Base-by-base conservation (phyloP, 2,797 vertebrate genomes). In the Apogon hyalosoma region DNA sequence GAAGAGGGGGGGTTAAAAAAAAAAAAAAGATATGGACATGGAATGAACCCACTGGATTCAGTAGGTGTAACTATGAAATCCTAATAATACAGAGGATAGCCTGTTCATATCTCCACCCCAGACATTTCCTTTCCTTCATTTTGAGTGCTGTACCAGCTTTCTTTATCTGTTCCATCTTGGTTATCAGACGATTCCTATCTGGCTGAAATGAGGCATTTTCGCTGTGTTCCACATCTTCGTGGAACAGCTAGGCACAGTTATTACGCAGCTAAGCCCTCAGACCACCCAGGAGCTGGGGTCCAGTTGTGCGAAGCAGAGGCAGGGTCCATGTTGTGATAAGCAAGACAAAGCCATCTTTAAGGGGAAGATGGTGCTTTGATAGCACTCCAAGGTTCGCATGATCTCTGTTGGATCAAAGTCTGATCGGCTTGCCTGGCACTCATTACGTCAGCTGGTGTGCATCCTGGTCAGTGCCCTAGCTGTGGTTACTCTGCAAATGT, bases 201-300 rank as follows among this genome's bases (percentile, higher is more conserved):
- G 75, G 62, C 71, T 88, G 84, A 92, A 92, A 92, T 90, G 80
- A 90, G 72, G 83, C 86, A 75, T 92, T 92, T 64, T 74, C 71
- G 15, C 73, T 77, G 59, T 83, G 83, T 87, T 93, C 80, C 82
- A 77, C 69, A 53, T 85, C 85, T 88, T 91, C 89, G 92, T 87
- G 90, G 91, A 94, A 92, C 45, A 84, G 66, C 80, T 42, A 69
- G 72, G 72, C 76, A 69, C 58, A 63, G 38, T 85, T 87, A 85
- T 90, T 89, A 88, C 11, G 52, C 39, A 56, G 77, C 80, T 87
- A 81, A 83, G 82, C 71, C 53, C 61, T 0, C 21, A 70, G 93
- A 94, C 94, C 94, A 94, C 94, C 93, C 93, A 89, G 80, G 77
- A 81, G 76, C 55, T 33, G 48, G 56, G 83, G 78, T 87, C 84